phyloP scores from a whole-genome alignment of 2,113 vertebrate species.

The Nannobrachium achirus region DNA sequence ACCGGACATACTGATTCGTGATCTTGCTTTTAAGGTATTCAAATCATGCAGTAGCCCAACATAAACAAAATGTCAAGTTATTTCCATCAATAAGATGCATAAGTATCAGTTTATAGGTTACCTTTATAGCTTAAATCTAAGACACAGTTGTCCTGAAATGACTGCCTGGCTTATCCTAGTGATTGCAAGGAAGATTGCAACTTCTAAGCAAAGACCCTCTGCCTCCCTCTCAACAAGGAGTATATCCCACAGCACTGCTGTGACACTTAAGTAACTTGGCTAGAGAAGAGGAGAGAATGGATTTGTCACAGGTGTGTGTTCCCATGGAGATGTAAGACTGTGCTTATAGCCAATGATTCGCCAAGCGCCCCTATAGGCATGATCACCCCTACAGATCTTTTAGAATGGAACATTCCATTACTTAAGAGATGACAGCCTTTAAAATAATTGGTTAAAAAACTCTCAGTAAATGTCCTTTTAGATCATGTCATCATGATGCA shows the following conservation, averaged over 20 bases:
- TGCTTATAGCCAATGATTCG: conserved; percentile 1
- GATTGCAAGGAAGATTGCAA: conserved; percentile 16
- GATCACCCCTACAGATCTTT: conserved; percentile 43
- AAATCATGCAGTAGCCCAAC: too few relatives aligned
- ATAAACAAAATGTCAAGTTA: neutral
- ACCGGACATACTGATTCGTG: neutral
- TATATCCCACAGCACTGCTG: conserved; percentile 58
- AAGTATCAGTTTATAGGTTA: neutral
- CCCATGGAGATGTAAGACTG: conserved; percentile 53
- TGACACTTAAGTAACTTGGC: conserved; percentile 60
- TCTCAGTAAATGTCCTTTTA: conserved; percentile 47
- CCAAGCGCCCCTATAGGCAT: too few relatives aligned
- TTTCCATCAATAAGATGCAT: neutral
- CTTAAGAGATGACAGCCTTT: conserved; percentile 43
- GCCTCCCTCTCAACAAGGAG: conserved; percentile 45
- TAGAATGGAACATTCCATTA: conserved; percentile 33
- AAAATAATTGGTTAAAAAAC: conserved; percentile 43
- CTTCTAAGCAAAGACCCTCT: conserved; percentile 43
- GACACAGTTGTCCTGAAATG: neutral
- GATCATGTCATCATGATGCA: conserved; percentile 38
- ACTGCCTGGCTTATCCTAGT: neutral
- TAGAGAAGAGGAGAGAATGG: conserved; percentile 59
- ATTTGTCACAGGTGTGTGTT: conserved; percentile 67
- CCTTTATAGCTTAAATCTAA: neutral
- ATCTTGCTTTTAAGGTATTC: neutral